A percentile compares a stretch with the other conserved stretches of the same genome.
phyloP scores from a whole-genome alignment of 1,140 invertebrate genomes.

The Halesus radiatus region DNA sequence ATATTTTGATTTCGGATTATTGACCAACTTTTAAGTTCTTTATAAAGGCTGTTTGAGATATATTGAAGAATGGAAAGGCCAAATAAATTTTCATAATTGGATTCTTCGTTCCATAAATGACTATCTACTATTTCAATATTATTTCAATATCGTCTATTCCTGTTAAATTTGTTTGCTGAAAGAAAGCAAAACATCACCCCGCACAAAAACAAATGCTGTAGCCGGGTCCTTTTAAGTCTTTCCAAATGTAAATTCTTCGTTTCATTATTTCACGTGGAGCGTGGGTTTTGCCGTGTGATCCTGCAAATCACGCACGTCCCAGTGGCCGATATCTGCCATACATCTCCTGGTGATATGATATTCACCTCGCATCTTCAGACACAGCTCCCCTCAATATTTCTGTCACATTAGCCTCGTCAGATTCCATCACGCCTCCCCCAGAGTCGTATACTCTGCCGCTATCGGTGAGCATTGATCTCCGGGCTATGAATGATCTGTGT shows the following conservation, averaged over 20 bases:
- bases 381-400: conserved; percentile 20
- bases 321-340: background rate
- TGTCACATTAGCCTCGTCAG: conserved; percentile 1
- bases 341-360: background rate
- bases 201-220: too few species aligned
- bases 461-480: conserved; percentile 9
- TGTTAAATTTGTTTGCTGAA: background rate
- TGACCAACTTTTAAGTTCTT: too few species aligned
- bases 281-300: background rate
- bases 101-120: too few species aligned
- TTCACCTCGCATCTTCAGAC: conserved; percentile 20
- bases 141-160: too few species aligned
- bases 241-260: too few species aligned
- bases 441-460: conserved; percentile 8
- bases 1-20: too few species aligned
- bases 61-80: too few species aligned
- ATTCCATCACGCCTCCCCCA: conserved; percentile 24
- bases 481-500: conserved; percentile 9
- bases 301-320: background rate
- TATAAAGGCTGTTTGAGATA: too few species aligned
- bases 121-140: too few species aligned
- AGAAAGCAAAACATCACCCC: background rate
- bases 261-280: too few species aligned
- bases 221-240: too few species aligned
- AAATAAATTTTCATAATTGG: too few species aligned